Evolutionary conservation across 2,888 invertebrate species (phyloP), one percentile per base, ranked within the genome.

Genomic region (Pantelozetes paolii): DNA sequence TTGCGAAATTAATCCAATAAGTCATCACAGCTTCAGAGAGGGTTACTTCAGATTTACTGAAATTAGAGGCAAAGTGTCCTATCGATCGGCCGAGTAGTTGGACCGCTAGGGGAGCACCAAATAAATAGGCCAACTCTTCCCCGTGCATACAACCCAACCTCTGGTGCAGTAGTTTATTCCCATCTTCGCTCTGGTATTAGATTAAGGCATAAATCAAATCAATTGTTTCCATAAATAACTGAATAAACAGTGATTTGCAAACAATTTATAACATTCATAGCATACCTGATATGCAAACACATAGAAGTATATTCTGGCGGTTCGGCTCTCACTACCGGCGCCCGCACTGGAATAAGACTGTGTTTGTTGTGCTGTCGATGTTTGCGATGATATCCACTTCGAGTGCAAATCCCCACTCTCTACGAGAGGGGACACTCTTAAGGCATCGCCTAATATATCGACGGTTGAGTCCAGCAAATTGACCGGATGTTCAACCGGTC

Each of bases 381-480:
- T 30, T 18, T 59, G 28, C 28, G 59, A 59, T 28, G 59, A 59
- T 59, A 30, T 59, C 59, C 59, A 59, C 26, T 54, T 54, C 18
- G 72, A 59, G 83, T 94, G 94, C 72, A 92, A 36, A 57, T 76
- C 79, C 1, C 81, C 81, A 75, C 81, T 79, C 74, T 81, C 78
- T 30, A 94, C 90, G 69, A 81, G 70, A 0, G 92, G 92, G 3
- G 92, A 89, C 1, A 89, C 89, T 20, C 87, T 89, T 74, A 92
- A 90, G 0, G 90, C 92, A 82, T 94, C 93, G 80, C 90, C 89
- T n/a, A 94, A 85, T 20, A 92, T 88, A 81, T 91, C 91, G 82
- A 93, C 87, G 30, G 92, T 89, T 62, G 90, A 89, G 82, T 90
- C 94, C 76, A 93, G 86, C 79, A 92, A 90, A 82, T 90, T 89